Conservation (phyloP, 2,113 vertebrate species). For the Struthio camelus region DNA sequence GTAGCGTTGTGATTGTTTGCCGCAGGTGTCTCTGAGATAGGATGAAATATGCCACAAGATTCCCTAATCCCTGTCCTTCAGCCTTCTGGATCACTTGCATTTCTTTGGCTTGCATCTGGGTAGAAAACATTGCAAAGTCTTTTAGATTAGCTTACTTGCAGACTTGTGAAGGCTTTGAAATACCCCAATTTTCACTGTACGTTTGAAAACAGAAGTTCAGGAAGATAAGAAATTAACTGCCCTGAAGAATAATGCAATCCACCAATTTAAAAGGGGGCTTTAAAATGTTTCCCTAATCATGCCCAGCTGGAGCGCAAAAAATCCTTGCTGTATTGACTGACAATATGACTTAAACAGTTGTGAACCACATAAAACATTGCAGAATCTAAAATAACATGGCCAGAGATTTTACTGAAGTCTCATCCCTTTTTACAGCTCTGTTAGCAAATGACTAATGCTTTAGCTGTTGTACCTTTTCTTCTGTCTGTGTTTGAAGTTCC, state of each 20-base stretch:
- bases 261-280: too few species aligned
- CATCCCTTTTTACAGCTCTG: too few species aligned
- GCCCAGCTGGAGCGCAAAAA: not conserved
- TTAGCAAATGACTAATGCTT: fast-evolving
- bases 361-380: not conserved
- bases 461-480: slow-evolving; percentile 38
- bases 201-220: not conserved
- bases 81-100: not conserved
- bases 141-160: not conserved
- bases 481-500: slow-evolving; percentile 12
- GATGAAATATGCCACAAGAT: not conserved
- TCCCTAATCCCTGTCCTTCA: not conserved
- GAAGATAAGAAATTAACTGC: fast-evolving
- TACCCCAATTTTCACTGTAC: not conserved
- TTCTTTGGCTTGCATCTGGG: slow-evolving; percentile 38
- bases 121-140: not conserved
- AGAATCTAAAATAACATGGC: not conserved
- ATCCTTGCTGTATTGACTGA: not conserved
- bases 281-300: not conserved
- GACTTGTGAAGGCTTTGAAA: not conserved
- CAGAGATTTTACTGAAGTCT: not conserved
- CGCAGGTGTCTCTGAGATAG: slow-evolving; percentile 49
- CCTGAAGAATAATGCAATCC: not conserved
- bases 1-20: not conserved
- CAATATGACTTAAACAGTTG: fast-evolving